Evolutionary conservation across 2,888 invertebrate species (phyloP), one percentile per base, ranked within the genome.

Genomic region (Argyresthia goedartella): DNA sequence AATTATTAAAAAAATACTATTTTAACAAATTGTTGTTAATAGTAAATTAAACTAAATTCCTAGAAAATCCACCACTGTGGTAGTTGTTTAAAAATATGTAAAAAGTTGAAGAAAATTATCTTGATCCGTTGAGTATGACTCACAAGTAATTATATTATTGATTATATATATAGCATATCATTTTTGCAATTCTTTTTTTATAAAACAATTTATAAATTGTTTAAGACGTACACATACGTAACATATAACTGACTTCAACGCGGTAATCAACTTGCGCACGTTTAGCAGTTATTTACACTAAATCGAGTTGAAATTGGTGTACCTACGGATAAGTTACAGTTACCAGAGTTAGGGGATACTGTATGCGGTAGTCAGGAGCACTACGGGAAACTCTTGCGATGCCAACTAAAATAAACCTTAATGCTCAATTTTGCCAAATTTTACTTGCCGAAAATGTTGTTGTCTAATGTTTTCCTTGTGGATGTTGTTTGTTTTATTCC

Each of bases 341-440:
- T 86, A 86, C 85, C 85, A 86, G 73, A 76, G 61, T 71, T 81
- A 82, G 79, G n/a, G n/a, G 70, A 71, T 80, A 75, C 76, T 50
- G 50, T 50, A 50, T 67, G 73, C 68, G 67, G 77, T 75, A 73
- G 73, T 71, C 71, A 69, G 66, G 66, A 73, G 72, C 72, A 71
- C 79, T 77, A 71, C 76, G 65, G 62, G 70, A 72, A 64, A 69
- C 62, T 71, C 72, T 71, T 75, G 74, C 73, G 72, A 81, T 76
- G 80, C 82, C 81, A 82, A 82, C 79, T 69, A 70, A 78, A 76
- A 73, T 25, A 25, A 25, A 25, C 25, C 76, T 77, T 74, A 76
- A 85, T 86, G 86, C 86, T 86, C 86, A 86, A 86, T 85, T 80
- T 85, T 85, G 86, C 86, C 86, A 86, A 86, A 86, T 81, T 82